These are phyloP conservation scores for Zelostemma sp. DNA, from an alignment of 1,140 invertebrate species.

Conservation along the genomic window DNA sequence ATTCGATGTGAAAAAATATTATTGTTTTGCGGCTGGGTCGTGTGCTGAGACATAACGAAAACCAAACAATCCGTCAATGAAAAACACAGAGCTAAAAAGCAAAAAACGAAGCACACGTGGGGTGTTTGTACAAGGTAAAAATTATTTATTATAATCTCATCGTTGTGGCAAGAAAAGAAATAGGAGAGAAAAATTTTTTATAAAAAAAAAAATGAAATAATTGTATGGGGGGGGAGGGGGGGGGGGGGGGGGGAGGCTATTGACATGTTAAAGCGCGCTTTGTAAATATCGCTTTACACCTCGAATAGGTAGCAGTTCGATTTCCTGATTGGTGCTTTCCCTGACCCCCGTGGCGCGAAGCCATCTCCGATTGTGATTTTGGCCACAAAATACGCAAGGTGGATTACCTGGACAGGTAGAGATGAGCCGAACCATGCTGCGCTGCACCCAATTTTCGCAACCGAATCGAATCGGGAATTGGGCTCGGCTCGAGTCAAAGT, in stretches of 20 bases:
- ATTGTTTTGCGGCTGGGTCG: too few relatives aligned
- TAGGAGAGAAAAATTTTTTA: slow-evolving; percentile 8
- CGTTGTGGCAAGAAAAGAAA: too few relatives aligned
- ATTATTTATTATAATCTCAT: too few relatives aligned
- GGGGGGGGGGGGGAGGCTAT: too few relatives aligned
- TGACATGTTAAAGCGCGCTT: slow-evolving; percentile 1
- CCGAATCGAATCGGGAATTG: slow-evolving; percentile 28
- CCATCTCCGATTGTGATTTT: slow-evolving; percentile 33
- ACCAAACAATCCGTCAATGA: too few relatives aligned
- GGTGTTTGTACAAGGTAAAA: too few relatives aligned
- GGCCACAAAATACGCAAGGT: slow-evolving; percentile 44
- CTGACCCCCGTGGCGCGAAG: slow-evolving; percentile 21
- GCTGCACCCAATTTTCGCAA: slow-evolving; percentile 39
- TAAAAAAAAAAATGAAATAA: neutral
- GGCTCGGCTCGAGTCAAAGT: neutral
- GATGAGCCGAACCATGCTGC: slow-evolving; percentile 12
- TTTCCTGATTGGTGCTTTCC: neutral
- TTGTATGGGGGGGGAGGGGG: neutral
- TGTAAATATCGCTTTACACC: slow-evolving; percentile 9
- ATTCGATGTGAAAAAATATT: too few relatives aligned
- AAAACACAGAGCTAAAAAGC: slow-evolving; percentile 2
- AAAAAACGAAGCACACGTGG: neutral
- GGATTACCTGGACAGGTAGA: slow-evolving; percentile 34
- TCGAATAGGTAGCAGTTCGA: neutral
- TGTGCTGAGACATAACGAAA: too few relatives aligned